Evolutionary conservation across 2,797 vertebrate species (phyloP), one percentile per base, ranked within the genome.

Genomic region (Manis javanica): DNA sequence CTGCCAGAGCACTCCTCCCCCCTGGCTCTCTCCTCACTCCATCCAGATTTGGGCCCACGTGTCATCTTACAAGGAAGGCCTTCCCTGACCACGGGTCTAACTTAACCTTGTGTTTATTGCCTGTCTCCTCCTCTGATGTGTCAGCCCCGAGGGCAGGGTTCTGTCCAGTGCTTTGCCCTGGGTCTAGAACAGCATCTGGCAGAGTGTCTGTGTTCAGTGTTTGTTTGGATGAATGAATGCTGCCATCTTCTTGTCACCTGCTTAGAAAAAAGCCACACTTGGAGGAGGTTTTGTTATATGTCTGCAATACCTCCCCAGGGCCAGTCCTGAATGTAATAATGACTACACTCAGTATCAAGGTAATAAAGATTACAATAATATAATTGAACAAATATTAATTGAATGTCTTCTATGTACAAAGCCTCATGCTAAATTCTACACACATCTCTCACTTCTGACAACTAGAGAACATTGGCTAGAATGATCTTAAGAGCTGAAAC

Each of bases 121-220:
- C 57, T 1, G 0, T 19, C 26, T 19, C 49, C 13, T 12, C 21
- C 64, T 29, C 9, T 0, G 1, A 59, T 23, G 5, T 0, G 24
- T 34, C 23, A 14, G 53, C 51, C 46, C n/a, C 72, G 19, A 18
- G 37, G 55, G n/a, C 49, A 49, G 75, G 31, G 34, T 8, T 24
- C 39, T 19, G 53, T 2, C 42, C 31, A 9, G 9, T 1, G 26
- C 46, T 18, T 18, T 24, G 8, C 53, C 24, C 0, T 0, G 3
- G 69, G 15, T 63, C 88, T 10, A 53, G 51, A n/a, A 21, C 59
- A 53, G 57, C 23, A 34, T 2, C 24, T 10, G n/a, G 23, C 75
- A 49, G 31, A 9, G 13, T 16, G 12, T 8, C 29, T 9, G 13
- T 1, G 0, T 31, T 55, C 86, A 26, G n/a, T 1, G 37, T 10